Base-by-base conservation (phyloP, 2,113 vertebrate genomes). In the Dermatemys mawii region DNA sequence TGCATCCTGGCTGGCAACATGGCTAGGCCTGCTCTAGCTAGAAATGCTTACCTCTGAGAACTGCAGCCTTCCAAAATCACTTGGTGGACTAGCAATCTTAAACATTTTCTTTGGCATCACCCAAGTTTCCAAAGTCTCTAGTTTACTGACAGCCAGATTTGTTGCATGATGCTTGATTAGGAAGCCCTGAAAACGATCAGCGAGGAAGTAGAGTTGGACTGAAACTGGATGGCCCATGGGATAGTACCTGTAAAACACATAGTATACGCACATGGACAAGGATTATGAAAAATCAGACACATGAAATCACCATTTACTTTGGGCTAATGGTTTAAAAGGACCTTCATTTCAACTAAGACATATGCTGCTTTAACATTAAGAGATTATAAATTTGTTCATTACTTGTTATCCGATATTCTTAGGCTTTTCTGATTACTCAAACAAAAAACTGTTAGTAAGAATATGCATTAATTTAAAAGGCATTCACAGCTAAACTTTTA, bases 101-200 rank as follows among this genome's bases (percentile, higher is more conserved):
- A 99, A 99, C 96, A 98, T 98, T 94, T 99, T 99, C 97, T 98
- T 99, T 35, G 99, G 99, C 96, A 99, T 99, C 94, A 99, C 98
- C 99, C 99, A 99, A 0, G 99, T 99, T 98, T 99, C 99, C 98
- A 99, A 97, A 29, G 99, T 99, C 96, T 99, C 99, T 32, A 99
- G 98, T 94, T 99, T 99, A 96, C 99, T 99, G 79, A 99, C 99
- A 27, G 99, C 99, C 98, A 99, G 97, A 70, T 99, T 99, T 92
- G 99, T 99, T 21, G 99, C 99, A 0, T 99, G 99, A 90, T 99
- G 99, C 92, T 98, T 99, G 94, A 99, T 97, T 89, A 99, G 98
- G 97, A 99, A 99, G 91, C 99, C 99, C 97, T 99, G 99, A 98
- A 99, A 99, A 94, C 98, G 99, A 97, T 99, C 99, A 3, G 99